These are phyloP conservation scores for Camponotus fellah DNA, from an alignment of 2,888 invertebrate species.

Conservation along the genomic window DNA sequence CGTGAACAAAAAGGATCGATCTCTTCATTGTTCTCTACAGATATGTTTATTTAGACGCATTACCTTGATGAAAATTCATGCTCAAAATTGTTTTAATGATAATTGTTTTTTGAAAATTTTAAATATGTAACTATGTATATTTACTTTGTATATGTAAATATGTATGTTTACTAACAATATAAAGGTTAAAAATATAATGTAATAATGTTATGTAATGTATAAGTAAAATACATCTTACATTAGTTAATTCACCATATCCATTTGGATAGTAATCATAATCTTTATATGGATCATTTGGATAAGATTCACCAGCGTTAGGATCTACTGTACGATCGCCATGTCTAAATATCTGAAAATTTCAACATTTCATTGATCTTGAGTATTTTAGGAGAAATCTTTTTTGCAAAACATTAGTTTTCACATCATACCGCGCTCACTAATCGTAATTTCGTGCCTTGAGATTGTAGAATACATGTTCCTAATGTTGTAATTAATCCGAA, in stretches of 20 bases:
- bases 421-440: slow-evolving; percentile 29
- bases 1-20: slow-evolving; percentile 8
- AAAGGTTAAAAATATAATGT: neutral
- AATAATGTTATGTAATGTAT: neutral
- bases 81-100: too few species aligned
- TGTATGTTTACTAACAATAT: neutral
- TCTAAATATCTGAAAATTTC: slow-evolving; percentile 88
- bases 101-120: neutral
- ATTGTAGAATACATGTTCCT: too few species aligned
- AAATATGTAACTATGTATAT: neutral
- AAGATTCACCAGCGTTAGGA: slow-evolving; percentile 18
- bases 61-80: neutral
- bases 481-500: neutral
- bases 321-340: slow-evolving; percentile 88
- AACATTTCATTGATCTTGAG: slow-evolving; percentile 46
- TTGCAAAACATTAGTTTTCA: neutral
- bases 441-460: neutral
- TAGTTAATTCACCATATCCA: slow-evolving; percentile 45
- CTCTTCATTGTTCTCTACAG: neutral
- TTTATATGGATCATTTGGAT: slow-evolving; percentile 59
- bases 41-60: neutral
- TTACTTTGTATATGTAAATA: too few species aligned
- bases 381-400: neutral
- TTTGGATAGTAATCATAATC: slow-evolving; percentile 48
- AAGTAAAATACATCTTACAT: slow-evolving; percentile 63